Evolutionary conservation across 2,113 vertebrate species (phyloP).

Genomic region (Galbula dea): DNA sequence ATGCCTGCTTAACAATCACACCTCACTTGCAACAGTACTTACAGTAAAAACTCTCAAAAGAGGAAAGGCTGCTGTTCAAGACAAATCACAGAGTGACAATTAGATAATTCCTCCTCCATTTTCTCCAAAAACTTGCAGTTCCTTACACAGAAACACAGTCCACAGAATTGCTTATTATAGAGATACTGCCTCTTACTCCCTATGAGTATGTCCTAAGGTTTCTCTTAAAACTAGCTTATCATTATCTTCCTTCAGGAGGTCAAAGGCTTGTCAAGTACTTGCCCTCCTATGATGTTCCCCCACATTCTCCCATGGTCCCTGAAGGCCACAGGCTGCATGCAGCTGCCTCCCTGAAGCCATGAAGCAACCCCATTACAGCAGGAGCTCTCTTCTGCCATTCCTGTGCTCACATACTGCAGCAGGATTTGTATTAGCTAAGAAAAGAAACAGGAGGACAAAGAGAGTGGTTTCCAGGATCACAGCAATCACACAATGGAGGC

Average conservation of each 20-base stretch:
- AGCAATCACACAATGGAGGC: fast-evolving
- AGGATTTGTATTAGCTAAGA: background rate
- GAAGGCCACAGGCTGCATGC: background rate
- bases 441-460: background rate
- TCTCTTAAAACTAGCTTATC: background rate
- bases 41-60: background rate
- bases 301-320: background rate
- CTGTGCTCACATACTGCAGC: fast-evolving
- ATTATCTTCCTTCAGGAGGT: background rate
- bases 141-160: background rate
- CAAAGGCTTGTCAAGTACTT: background rate
- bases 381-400: background rate
- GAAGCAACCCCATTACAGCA: fast-evolving
- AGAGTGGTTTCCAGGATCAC: background rate
- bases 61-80: background rate
- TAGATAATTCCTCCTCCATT: background rate
- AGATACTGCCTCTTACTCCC: background rate
- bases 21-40: background rate
- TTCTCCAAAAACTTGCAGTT: background rate
- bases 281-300: background rate
- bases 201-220: background rate
- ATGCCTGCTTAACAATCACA: background rate
- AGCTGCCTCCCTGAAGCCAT: background rate
- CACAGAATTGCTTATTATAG: background rate
- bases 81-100: background rate